Conservation (phyloP, 1,140 invertebrate genomes). For the Ips nitidus region DNA sequence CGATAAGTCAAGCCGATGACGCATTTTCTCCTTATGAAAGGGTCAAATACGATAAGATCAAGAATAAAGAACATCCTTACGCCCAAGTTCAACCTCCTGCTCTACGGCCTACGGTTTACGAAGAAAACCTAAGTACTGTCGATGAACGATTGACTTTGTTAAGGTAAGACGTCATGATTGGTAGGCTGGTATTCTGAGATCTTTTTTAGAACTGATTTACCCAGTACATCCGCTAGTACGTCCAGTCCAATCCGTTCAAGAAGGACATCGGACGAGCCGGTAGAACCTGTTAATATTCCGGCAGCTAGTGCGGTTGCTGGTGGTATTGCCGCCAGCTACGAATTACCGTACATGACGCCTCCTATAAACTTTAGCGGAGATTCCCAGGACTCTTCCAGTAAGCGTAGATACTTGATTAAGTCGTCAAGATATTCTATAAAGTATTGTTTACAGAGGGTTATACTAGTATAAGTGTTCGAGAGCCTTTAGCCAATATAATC, state of each 20-base stretch:
- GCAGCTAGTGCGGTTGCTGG: constrained; percentile 82
- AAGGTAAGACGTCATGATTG: constrained; percentile 28
- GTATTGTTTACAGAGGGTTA: constrained; percentile 70
- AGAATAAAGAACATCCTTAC: constrained; percentile 65
- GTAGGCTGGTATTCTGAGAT: not conserved
- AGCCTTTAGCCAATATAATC: constrained; percentile 76
- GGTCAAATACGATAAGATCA: constrained; percentile 59
- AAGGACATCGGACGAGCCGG: constrained; percentile 55
- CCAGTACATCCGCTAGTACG: constrained; percentile 35
- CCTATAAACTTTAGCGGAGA: constrained; percentile 83
- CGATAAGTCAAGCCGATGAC: constrained; percentile 61
- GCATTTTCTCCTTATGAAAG: constrained; percentile 62
- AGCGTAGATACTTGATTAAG: constrained; percentile 23
- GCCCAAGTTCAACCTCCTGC: constrained; percentile 60
- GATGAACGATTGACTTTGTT: constrained; percentile 42
- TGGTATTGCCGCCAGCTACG: constrained; percentile 79
- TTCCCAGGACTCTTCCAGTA: constrained; percentile 81
- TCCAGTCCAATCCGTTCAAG: constrained; percentile 52
- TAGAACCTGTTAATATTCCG: constrained; percentile 61
- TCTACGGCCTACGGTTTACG: constrained; percentile 20
- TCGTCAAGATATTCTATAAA: constrained; percentile 3
- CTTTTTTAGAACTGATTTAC: constrained; percentile 30
- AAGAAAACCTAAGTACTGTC: constrained; percentile 28
- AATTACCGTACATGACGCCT: constrained; percentile 87
- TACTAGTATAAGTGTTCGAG: constrained; percentile 86